Evolutionary conservation across 2,113 vertebrate genomes (phyloP), one percentile per base, ranked within the genome.

Genomic region (Chinchilla lanigera): DNA sequence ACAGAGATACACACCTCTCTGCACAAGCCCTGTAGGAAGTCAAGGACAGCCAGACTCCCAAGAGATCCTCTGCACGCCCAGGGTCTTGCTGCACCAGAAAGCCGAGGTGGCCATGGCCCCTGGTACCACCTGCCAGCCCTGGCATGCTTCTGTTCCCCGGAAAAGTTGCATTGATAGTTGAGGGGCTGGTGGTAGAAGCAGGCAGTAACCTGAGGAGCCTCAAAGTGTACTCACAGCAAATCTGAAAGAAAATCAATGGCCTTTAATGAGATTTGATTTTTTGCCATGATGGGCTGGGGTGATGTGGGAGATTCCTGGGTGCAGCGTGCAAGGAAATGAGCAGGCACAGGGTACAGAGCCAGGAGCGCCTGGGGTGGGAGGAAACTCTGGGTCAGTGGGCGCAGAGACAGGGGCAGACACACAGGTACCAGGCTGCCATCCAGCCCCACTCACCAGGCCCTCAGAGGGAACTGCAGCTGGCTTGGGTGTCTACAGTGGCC

Each of bases 381-480:
- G 98, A 77, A 52, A 98, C 98, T 99, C 99, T 98, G 98, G 98
- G 98, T 97, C 71, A 98, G 98, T 98, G 98, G 97, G 98, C 98
- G 63, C 54, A 58, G 44, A 93, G 86, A 86, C 65, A 80, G 95
- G 82, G 86, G 63, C 54, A 3, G 20, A 13, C 14, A 54, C 56
- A 30, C 52, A 47, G 58, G 0, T 13, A 56, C 16, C 63, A 54
- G 71, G 67, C 14, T 38, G 26, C 80, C 93, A 67, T 7, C 17
- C 60, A 54, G 61, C 52, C 26, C 91, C 41, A 16, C 19, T 22
- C 47, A 3, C 41, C 13, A 83, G 63, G n/a, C 81, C 7, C 35
- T 73, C 12, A 73, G 50, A 78, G 50, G 58, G 11, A 16, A n/a
- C n/a, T 77, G 17, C 38, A 38, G 61, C 67, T 35, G 5, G 24